Conservation (phyloP, 2,888 invertebrate genomes). For the Entomobrya multifasciata region DNA sequence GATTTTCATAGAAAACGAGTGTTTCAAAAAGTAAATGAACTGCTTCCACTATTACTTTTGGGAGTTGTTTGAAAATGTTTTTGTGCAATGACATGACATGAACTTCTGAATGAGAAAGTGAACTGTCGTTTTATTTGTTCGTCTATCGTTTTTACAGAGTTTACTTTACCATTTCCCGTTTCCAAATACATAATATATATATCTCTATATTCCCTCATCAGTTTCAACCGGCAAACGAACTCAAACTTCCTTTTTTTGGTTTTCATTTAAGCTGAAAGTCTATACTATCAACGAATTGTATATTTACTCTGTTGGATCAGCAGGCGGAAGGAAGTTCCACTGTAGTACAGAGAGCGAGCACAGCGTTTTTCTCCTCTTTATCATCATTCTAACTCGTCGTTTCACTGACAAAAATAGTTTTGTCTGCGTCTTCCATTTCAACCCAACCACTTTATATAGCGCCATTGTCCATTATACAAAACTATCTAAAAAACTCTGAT, state of each 20-base stretch:
- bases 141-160: background rate
- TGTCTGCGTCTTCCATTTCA: background rate
- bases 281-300: background rate
- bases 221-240: background rate
- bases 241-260: background rate
- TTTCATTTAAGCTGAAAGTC: too few relatives aligned
- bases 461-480: too few relatives aligned
- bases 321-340: background rate
- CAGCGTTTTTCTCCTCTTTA: background rate
- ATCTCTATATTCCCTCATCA: too few relatives aligned
- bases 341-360: background rate
- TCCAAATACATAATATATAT: too few relatives aligned
- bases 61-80: background rate
- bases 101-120: background rate
- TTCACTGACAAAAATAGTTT: slow-evolving; percentile 31
- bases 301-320: background rate
- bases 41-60: background rate
- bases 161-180: too few relatives aligned
- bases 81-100: background rate
- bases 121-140: slow-evolving; percentile 7
- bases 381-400: slow-evolving; percentile 24
- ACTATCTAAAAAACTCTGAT: too few relatives aligned
- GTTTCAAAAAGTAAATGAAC: slow-evolving; percentile 24
- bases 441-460: background rate
- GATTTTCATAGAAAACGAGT: background rate